These are phyloP conservation scores for Monochamus saltuarius DNA, from an alignment of 1,140 invertebrate genomes.

Conservation along the genomic window DNA sequence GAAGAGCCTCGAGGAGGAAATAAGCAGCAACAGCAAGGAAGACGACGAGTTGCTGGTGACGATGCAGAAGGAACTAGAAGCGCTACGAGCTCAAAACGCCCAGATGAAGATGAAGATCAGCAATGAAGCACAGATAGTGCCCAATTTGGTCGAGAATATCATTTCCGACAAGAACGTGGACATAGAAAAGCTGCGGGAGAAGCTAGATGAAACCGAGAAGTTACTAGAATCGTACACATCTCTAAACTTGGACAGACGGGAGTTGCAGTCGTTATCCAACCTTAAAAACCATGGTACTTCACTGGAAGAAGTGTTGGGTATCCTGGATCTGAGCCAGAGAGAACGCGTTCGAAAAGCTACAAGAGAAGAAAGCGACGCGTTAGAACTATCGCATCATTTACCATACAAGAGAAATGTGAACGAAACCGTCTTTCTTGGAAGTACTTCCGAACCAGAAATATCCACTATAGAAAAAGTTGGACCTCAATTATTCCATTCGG, in stretches of 20 bases:
- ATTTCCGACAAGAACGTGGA: constrained; percentile 68
- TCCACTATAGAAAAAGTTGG: constrained; percentile 43
- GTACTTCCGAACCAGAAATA: constrained; percentile 36
- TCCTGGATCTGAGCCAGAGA: constrained; percentile 34
- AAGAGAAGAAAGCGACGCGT: constrained; percentile 20
- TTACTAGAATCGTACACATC: constrained; percentile 54
- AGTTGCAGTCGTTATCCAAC: constrained; percentile 45
- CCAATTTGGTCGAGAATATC: constrained; percentile 63
- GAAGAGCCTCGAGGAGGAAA: constrained; percentile 58
- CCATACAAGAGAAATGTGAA: constrained; percentile 53
- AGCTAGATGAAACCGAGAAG: constrained; percentile 56
- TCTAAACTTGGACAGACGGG: constrained; percentile 58
- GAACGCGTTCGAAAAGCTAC: constrained; percentile 50
- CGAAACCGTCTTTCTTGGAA: constrained; percentile 54
- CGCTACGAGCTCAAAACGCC: constrained; percentile 57
- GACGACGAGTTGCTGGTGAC: constrained; percentile 57
- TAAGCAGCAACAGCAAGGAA: constrained; percentile 45
- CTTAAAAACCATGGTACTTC: constrained; percentile 46
- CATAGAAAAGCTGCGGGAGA: constrained; percentile 62
- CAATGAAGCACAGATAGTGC: constrained; percentile 53
- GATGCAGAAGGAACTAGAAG: constrained; percentile 57
- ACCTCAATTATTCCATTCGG: constrained; percentile 3
- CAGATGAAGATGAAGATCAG: constrained; percentile 56
- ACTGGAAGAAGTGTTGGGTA: constrained; percentile 30
- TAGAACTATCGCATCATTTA: constrained; percentile 15